phyloP scores from a whole-genome alignment of 1,140 invertebrate species.

The Episyrphus balteatus region DNA sequence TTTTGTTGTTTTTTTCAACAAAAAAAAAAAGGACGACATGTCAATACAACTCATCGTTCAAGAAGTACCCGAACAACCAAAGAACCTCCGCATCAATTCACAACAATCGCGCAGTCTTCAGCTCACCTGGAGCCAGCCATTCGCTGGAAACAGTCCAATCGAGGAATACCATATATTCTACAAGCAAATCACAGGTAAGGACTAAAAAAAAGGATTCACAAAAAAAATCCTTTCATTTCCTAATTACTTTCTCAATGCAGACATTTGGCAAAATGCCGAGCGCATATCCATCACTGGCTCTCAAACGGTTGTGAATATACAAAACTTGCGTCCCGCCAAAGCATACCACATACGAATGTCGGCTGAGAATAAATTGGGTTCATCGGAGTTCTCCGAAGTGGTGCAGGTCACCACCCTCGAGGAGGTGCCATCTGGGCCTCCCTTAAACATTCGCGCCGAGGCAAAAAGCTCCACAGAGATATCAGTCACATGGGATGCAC shows the following conservation, averaged over 20 bases:
- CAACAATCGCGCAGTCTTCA: constrained; percentile 66
- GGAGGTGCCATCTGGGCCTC: constrained; percentile 81
- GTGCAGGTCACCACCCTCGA: constrained; percentile 71
- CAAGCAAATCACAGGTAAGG: constrained; percentile 67
- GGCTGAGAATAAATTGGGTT: constrained; percentile 77
- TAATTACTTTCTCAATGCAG: constrained; percentile 5
- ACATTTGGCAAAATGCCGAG: constrained; percentile 47
- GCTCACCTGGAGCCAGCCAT: constrained; percentile 73
- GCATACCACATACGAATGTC: constrained; percentile 83
- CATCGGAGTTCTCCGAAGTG: constrained; percentile 75
- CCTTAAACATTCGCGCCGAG: constrained; percentile 71
- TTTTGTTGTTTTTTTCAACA: constrained; percentile 9
- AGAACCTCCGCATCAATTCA: constrained; percentile 72
- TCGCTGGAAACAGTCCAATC: constrained; percentile 79
- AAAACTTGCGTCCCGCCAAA: constrained; percentile 71
- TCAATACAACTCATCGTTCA: constrained; percentile 83
- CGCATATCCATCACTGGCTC: constrained; percentile 68
- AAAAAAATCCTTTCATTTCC: not conserved
- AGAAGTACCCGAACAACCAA: constrained; percentile 79
- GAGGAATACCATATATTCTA: constrained; percentile 78
- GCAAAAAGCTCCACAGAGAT: constrained; percentile 82
- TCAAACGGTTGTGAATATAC: constrained; percentile 64
- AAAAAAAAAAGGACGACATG: constrained; percentile 57
- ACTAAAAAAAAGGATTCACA: not conserved
- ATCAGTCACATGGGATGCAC: constrained; percentile 80